A percentile compares a stretch with the other conserved stretches of the same genome.
These are phyloP conservation scores for Ochropleura leucogaster DNA, from an alignment of 2,888 invertebrate genomes.

Conservation along the genomic window DNA sequence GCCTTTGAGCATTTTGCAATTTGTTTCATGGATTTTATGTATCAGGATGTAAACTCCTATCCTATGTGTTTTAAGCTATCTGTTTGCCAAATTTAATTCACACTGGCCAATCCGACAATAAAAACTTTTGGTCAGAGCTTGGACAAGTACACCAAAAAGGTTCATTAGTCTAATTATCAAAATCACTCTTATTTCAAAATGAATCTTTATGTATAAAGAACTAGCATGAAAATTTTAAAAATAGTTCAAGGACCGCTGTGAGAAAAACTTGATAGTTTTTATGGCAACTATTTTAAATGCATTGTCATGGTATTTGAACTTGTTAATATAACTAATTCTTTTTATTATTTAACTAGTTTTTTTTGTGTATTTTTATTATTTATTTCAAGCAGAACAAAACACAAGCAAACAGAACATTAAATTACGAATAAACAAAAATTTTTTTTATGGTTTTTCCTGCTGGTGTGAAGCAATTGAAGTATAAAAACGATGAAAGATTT, in stretches of 20 bases:
- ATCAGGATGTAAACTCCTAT: too few species aligned
- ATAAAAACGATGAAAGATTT: not conserved
- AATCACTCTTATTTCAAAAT: not conserved
- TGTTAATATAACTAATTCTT: not conserved
- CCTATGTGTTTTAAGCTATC: too few species aligned
- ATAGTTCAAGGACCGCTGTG: conserved; percentile 41
- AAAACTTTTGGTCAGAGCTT: not conserved
- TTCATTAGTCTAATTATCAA: not conserved
- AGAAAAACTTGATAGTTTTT: conserved; percentile 36
- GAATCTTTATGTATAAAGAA: not conserved
- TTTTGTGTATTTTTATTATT: not conserved
- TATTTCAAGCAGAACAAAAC: not conserved
- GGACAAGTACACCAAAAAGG: not conserved
- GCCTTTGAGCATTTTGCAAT: too few species aligned
- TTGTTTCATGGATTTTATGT: too few species aligned
- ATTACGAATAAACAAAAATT: not conserved
- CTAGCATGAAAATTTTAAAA: not conserved
- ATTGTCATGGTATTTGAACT: conserved; percentile 29
- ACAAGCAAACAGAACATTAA: not conserved
- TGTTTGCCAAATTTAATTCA: too few species aligned
- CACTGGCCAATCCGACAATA: too few species aligned
- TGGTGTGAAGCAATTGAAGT: not conserved
- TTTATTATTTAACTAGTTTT: not conserved
- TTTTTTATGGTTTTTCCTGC: conserved; percentile 2
- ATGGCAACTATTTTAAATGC: conserved; percentile 8